Percentiles rank a stretch among this genome's conserved stretches.
Conservation (phyloP, 2,888 invertebrate genomes). For the Disparrhopalites patrizii region DNA sequence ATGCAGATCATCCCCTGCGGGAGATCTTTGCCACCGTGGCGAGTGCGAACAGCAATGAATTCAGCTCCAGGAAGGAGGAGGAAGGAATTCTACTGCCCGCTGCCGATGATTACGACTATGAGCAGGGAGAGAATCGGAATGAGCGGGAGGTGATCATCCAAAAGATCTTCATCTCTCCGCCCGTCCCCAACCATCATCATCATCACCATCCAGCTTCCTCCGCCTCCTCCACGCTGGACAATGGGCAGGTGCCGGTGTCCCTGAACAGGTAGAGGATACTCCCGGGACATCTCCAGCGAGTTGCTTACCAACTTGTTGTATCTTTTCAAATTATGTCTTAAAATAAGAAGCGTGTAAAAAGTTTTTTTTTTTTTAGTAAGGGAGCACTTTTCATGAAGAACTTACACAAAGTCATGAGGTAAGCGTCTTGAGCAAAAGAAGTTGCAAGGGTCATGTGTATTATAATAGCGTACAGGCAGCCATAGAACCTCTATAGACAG, state of each 20-base stretch:
- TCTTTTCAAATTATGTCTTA: too few relatives aligned
- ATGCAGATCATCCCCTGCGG: slow-evolving; percentile 44
- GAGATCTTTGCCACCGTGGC: slow-evolving; percentile 38
- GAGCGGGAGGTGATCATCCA: slow-evolving; percentile 39
- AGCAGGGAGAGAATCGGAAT: slow-evolving; percentile 17
- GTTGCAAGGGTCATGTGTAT: too few relatives aligned
- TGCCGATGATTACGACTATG: slow-evolving; percentile 27
- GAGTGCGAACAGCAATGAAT: background rate
- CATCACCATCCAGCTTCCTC: background rate
- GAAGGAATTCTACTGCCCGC: background rate
- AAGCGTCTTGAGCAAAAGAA: too few relatives aligned
- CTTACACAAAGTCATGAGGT: too few relatives aligned
- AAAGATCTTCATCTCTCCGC: slow-evolving; percentile 41
- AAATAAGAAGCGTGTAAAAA: too few relatives aligned
- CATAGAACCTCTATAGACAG: too few relatives aligned
- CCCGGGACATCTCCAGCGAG: background rate
- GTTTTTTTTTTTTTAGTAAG: too few relatives aligned
- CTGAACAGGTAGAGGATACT: too few relatives aligned
- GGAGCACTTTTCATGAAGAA: too few relatives aligned
- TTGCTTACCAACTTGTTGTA: too few relatives aligned
- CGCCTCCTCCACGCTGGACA: background rate
- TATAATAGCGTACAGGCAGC: too few relatives aligned
- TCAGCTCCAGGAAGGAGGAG: background rate
- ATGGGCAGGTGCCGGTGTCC: too few relatives aligned
- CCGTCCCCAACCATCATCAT: background rate